Evolutionary conservation across 1,140 invertebrate species (phyloP), one percentile per base, ranked within the genome.

Genomic region (Zaprionus africanus): DNA sequence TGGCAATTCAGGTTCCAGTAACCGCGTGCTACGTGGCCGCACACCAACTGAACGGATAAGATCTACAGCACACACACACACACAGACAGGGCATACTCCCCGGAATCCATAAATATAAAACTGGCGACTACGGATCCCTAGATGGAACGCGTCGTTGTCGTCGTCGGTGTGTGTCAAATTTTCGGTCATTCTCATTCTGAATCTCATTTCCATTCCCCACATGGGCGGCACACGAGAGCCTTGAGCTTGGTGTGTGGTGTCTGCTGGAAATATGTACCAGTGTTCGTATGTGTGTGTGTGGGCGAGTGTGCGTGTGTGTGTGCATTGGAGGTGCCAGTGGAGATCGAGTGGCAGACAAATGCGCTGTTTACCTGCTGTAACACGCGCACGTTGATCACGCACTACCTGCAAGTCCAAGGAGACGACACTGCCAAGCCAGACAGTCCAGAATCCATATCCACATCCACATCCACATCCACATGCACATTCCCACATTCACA

Each of bases 351-450:
- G 65, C 76, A 76, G 76, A 82, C 85, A 90, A 90, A 90, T 90
- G 79, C 85, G 85, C 85, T 82, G 73, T 85, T 90, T 90, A 85
- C 86, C 85, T 90, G 85, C 86, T 79, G 69, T 54, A 86, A 86
- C 83, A 86, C 83, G 83, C 82, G 75, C 79, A 85, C 77, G 61
- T 62, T 53, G 60, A 61, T 70, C 59, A 64, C 61, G 38, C 62
- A 49, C 41, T 15, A 72, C 34, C 34, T 38, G 13, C 31, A 53
- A 58, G 56, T 43, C 60, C 17, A 72, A 65, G 59, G 34, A 36
- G 63, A 59, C 59, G 58, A 58, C 17, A 17, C 19, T 41, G 24
- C 15, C 57, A 24, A 59, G 61, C 31, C 65, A 70, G 68, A 56
- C 34, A 19, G 34, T 7, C 34, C 59, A 59, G 73, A 61, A 75